Evolutionary conservation across 2,797 vertebrate genomes (phyloP).

Genomic region (Pangasius larnaudii): DNA sequence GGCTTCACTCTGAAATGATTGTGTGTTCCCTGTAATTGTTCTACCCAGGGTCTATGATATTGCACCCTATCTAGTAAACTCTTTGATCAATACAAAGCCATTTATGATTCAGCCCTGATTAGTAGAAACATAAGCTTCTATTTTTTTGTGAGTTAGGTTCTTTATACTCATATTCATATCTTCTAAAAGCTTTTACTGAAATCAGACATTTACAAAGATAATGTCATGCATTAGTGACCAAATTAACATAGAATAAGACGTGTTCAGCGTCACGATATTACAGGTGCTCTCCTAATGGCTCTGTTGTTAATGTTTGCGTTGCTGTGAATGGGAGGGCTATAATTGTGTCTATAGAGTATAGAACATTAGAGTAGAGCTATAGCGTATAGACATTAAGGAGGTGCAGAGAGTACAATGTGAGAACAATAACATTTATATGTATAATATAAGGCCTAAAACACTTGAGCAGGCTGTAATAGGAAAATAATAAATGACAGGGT

Average conservation of each 20-base stretch:
- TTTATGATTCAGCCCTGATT: neutral
- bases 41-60: neutral
- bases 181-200: neutral
- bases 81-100: neutral
- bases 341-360: neutral
- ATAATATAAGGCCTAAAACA: neutral
- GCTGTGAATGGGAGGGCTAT: neutral
- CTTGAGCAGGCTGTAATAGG: neutral
- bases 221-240: neutral
- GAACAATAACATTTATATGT: neutral
- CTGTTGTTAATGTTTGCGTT: neutral
- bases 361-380: neutral
- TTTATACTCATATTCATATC: neutral
- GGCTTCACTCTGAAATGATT: neutral
- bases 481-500: neutral
- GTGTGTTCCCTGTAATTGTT: neutral
- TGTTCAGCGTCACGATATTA: neutral
- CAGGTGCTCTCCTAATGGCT: neutral
- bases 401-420: neutral
- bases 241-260: no score
- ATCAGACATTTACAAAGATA: neutral
- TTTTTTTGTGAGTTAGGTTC: neutral
- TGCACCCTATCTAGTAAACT: neutral
- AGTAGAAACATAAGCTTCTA: neutral
- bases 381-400: neutral